Base-by-base conservation (phyloP, 92 coral and sea anemone species). In the Phymanthus crucifer region DNA sequence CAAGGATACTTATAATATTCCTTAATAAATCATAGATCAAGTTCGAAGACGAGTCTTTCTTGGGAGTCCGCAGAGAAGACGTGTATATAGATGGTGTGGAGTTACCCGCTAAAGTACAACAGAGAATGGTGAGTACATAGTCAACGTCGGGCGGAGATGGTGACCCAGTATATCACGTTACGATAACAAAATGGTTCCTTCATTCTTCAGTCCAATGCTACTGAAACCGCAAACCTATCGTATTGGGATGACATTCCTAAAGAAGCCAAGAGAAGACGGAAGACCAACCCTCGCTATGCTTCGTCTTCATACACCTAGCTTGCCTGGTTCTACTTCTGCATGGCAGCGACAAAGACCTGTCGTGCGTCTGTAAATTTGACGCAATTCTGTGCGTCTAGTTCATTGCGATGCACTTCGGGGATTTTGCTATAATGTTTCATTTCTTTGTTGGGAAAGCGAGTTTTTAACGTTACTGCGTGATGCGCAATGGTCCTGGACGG, bases 1-100 rank as follows among this genome's bases (percentile, higher is more conserved):
- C 18, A 18, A 34, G 11, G 45, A 35, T 36, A 23, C 10, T 33
- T 33, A 32, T 24, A 71, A 35, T 57, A 71, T 3, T 38, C 23
- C 5, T 35, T 77, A 11, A 14, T 6, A 19, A 6, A 70, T 71
- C 78, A 7, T 73, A 92, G 97, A 80, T 92, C 38, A 82, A 87
- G 78, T 92, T 90, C 61, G 97, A 92, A 68, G 97, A 92, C 68
- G 97, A 92, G n/a, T 92, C 97, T 0, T 80, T 85, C 66, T 71
- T 92, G 40, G 89, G 91, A 38, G 97, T 92, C 11, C 92, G 97
- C 6, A 67, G 97, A 76, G 97, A 92, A 35, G 97, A 92, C 52
- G 97, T 92, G 19, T 92, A 92, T 78, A 92, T 77, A 79, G 91
- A 91, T 32, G 83, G 85, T 48, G 94, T 87, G 58, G 94, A 92